These are phyloP conservation scores for Myotis myotis DNA, from an alignment of 2,797 vertebrate species.

Conservation along the genomic window DNA sequence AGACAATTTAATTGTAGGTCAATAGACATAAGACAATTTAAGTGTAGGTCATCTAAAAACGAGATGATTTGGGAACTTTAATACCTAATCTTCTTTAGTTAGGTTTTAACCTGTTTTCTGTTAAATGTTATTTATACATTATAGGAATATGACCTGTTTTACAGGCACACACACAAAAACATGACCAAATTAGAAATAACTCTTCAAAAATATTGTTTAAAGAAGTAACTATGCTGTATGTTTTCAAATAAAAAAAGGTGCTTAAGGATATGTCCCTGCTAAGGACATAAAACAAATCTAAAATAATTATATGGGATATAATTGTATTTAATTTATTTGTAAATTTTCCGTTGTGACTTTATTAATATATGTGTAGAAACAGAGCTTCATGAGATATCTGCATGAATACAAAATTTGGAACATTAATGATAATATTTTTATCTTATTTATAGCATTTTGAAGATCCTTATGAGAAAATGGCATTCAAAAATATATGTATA, in stretches of 20 bases:
- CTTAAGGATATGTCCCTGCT: background rate
- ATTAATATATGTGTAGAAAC: background rate
- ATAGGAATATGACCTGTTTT: background rate
- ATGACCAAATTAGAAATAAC: background rate
- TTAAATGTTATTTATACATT: background rate
- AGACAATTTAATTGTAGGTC: background rate
- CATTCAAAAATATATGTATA: background rate
- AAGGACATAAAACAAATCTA: background rate
- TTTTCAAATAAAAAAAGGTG: background rate
- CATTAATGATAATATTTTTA: background rate
- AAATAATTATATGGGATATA: background rate
- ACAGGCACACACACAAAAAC: background rate
- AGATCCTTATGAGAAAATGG: background rate
- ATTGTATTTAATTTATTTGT: conserved; percentile 1
- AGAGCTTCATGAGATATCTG: background rate
- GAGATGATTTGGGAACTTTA: background rate
- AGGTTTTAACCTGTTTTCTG: background rate
- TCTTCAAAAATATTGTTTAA: background rate
- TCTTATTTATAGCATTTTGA: background rate
- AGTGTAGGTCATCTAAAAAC: background rate
- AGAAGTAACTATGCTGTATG: background rate
- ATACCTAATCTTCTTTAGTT: background rate
- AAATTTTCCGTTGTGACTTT: background rate
- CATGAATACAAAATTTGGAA: background rate
- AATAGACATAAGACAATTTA: background rate